Percentiles rank a stretch among this genome's conserved stretches.
phyloP scores from a whole-genome alignment of 2,888 invertebrate species.

The Creontiades dilutus region DNA sequence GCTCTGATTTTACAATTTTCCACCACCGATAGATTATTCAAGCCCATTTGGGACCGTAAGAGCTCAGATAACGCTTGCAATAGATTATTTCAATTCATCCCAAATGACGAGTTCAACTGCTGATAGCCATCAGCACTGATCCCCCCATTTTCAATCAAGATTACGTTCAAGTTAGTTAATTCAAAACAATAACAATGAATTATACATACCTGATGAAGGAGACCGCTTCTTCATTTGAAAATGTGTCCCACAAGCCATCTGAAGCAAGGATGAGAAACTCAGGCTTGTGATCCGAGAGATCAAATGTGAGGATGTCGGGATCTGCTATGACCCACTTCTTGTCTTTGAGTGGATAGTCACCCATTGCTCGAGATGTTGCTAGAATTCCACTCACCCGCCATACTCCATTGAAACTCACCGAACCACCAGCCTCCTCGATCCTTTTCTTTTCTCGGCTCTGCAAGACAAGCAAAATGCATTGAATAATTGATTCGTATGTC shows the following conservation, averaged over 20 bases:
- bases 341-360: constrained; percentile 96
- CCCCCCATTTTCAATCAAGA: no score
- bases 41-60: no score
- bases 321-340: constrained; percentile 96
- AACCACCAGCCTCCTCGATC: constrained; percentile 96
- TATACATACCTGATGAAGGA: constrained; percentile 86
- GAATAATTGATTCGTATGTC: no score
- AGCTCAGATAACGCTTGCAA: no score
- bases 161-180: no score
- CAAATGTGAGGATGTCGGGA: constrained; percentile 95
- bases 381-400: constrained; percentile 97
- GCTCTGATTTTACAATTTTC: no score
- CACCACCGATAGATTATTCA: no score
- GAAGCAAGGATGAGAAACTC: constrained; percentile 95
- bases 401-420: constrained; percentile 96
- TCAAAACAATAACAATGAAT: not conserved
- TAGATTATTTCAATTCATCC: no score
- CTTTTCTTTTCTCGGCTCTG: constrained; percentile 93
- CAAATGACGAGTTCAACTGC: no score
- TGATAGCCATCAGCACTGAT: no score
- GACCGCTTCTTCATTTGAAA: constrained; percentile 96
- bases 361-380: constrained; percentile 95
- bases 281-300: constrained; percentile 91
- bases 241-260: constrained; percentile 98
- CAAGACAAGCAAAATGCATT: constrained; percentile 75